Percentiles rank a stretch among this genome's conserved stretches.
phyloP scores from a whole-genome alignment of 30 jellyfish, hydroid and myxozoan genomes.

The Nemopilema nomurai region DNA sequence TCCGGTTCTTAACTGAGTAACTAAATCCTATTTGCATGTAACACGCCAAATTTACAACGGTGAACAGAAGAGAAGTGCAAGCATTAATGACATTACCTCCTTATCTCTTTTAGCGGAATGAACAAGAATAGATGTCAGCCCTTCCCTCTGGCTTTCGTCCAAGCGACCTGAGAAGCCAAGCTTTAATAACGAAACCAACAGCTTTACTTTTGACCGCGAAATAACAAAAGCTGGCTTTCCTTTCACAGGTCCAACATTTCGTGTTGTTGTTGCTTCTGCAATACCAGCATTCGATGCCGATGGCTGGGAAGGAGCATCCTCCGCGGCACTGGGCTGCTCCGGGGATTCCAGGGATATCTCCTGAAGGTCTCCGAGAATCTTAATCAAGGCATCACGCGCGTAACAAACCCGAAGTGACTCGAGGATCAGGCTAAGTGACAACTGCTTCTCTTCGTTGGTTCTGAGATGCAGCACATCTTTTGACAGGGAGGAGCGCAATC shows the following conservation, averaged over 20 bases:
- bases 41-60: too few species aligned
- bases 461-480: slow-evolving; percentile 47
- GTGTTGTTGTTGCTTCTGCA: not conserved
- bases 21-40: too few species aligned
- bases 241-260: not conserved
- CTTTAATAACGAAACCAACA: slow-evolving; percentile 52
- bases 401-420: slow-evolving; percentile 57
- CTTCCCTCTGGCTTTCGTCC: slow-evolving; percentile 42
- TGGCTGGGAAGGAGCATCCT: not conserved
- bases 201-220: slow-evolving; percentile 40
- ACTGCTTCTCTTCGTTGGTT: slow-evolving; percentile 44
- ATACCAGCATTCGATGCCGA: slow-evolving; percentile 9
- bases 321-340: slow-evolving; percentile 9
- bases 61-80: too few species aligned
- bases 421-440: slow-evolving; percentile 43
- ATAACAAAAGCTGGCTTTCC: slow-evolving; percentile 6
- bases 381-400: slow-evolving; percentile 56
- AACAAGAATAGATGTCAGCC: slow-evolving; percentile 21
- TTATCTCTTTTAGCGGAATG: slow-evolving; percentile 47
- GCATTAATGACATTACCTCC: too few species aligned
- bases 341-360: not conserved
- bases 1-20: too few species aligned
- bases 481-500: slow-evolving; percentile 58
- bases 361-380: slow-evolving; percentile 28
- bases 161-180: slow-evolving; percentile 62